Base-by-base conservation (phyloP, 1,140 invertebrate genomes). In the Drosophila serrata region DNA sequence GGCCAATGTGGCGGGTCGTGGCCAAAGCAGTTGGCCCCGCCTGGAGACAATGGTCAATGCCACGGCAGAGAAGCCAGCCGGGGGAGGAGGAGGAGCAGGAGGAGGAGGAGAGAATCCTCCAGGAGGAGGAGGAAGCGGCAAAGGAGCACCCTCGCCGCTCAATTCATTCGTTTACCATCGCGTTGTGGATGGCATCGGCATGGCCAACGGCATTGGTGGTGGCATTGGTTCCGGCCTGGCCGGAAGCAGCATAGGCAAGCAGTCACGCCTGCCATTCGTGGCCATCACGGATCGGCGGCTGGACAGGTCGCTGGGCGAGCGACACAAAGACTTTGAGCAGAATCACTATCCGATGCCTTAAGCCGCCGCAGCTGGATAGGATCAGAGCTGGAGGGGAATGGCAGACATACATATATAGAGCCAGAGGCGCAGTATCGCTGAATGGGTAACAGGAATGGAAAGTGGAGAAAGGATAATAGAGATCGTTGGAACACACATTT, bases 281-380 rank as follows among this genome's bases (percentile, higher is more conserved):
- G 91, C 91, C 56, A 92, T 92, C 37, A 92, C 91, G 24, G 91
- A 92, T 60, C 76, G 91, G 6, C 80, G 91, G 6, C 67, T 92
- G 48, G 91, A 92, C 56, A 91, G 82, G 51, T 43, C 75, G 58
- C 46, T 79, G 27, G 73, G 70, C 1, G 82, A 88, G 46, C 82
- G 76, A 27, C 86, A 90, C 67, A 88, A 90, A 90, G 90, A 92
- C 68, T 91, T 90, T 70, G 84, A 92, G 82, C 90, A 92, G 74
- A 92, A 92, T 84, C 79, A 91, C 87, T 92, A 75, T 81, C 87
- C 91, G 70, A 82, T 92, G 91, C 91, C 91, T 91, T 92, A 92
- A 88, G 81, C 43, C 42, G 61, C 72, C 39, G 55, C 9, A 63
- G 61, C 55, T 33, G 12, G 17, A 60, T 17, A 61, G 33, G 51